Evolutionary conservation across 2,113 vertebrate genomes (phyloP), one percentile per base, ranked within the genome.

Genomic region (Neolamprologus ventralis): DNA sequence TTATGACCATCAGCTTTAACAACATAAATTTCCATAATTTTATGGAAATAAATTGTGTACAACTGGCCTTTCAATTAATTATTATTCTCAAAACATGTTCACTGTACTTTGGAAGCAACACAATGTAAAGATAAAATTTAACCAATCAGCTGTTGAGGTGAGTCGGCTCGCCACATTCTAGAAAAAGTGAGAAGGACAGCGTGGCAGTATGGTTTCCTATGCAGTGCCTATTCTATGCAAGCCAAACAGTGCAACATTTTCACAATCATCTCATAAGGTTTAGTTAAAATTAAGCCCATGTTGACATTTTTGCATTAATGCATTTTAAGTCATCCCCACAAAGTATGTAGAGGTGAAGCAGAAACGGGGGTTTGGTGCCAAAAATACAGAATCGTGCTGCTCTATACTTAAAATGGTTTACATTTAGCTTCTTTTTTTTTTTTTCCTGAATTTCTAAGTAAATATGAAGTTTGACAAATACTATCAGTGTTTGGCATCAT

Each of bases 21-120:
- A 65, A 65, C 33, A 37, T 65, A 37, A 65, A 65, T 65, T 60
- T 31, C 14, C 57, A 60, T 31, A 65, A 65, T 65, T 65, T 65
- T 65, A 65, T 65, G 60, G 60, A 65, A 65, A 7, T 37, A 65
- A 37, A 65, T 37, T 37, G 10, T 65, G 33, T 65, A n/a, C 19
- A 65, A 37, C 60, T 65, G 19, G 33, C 10, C 19, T 37, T n/a
- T 65, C 33, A 21, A 65, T 21, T 65, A 37, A 65, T 65, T 65
- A 65, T 37, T 65, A 65, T 17, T 79, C 5, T 49, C 7, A 83
- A 71, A 80, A 51, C 11, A 53, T 68, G 7, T 71, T 51, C 17
- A 80, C 5, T 73, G 14, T 35, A 60, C 19, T 80, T 12, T 80
- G 21, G 8, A 60, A 28, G 57, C 26, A 51, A 65, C 42, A 65